A percentile compares a stretch with the other conserved stretches of the same genome.
These are phyloP conservation scores for Acleris holmiana DNA, from an alignment of 2,888 invertebrate species.

Conservation along the genomic window DNA sequence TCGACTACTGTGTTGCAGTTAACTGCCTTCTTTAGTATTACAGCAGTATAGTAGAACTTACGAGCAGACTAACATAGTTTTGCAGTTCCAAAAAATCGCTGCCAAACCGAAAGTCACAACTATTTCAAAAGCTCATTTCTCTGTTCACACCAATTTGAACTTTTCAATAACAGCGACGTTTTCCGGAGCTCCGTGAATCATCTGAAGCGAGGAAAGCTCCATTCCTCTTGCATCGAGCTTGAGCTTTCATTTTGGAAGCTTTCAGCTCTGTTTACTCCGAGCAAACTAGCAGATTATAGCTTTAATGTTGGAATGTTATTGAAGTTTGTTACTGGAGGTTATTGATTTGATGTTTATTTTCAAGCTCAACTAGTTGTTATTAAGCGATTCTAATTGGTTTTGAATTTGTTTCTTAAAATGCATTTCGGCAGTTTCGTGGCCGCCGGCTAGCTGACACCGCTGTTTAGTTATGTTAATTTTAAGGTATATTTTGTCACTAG, in stretches of 20 bases:
- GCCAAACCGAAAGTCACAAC: constrained; percentile 19
- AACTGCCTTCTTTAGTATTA: too few relatives aligned
- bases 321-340: constrained; percentile 9
- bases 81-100: too few relatives aligned
- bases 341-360: constrained; percentile 5
- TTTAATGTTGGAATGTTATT: constrained; percentile 25
- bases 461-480: too few relatives aligned
- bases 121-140: constrained; percentile 3
- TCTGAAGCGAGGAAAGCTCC: constrained; percentile 16
- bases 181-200: constrained; percentile 13
- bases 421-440: too few relatives aligned
- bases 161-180: constrained; percentile 16
- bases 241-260: constrained; percentile 17
- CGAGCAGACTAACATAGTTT: too few relatives aligned
- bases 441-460: too few relatives aligned
- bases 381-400: background rate
- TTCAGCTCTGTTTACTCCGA: constrained; percentile 4
- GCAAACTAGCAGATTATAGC: constrained; percentile 12
- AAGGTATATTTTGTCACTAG: too few relatives aligned
- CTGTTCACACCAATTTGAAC: constrained; percentile 16
- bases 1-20: too few relatives aligned
- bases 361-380: too few relatives aligned
- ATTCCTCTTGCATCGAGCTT: constrained; percentile 15
- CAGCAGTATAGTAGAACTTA: too few relatives aligned
- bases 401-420: too few relatives aligned